Evolutionary conservation across 30 jellyfish, hydroid and myxozoan genomes (phyloP), one percentile per base, ranked within the genome.

Genomic region (Haliclystus octoradiatus): DNA sequence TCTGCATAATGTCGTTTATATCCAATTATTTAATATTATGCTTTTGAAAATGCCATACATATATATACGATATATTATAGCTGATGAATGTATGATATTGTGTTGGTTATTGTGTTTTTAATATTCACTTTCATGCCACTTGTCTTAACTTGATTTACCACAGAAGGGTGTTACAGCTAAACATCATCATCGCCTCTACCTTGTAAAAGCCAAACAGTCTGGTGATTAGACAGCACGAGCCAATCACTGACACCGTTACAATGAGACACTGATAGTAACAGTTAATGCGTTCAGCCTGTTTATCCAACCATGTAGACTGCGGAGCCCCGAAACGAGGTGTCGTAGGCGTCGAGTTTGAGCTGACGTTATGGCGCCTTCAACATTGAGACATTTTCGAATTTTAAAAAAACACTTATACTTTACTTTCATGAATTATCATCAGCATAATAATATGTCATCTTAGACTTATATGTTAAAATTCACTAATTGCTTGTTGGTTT

Each of bases 341-440:
- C 82, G 66, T 62, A 66, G 94, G 94, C 94, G 94, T 81, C 94
- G n/a, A n/a, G n/a, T n/a, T n/a, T n/a, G n/a, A n/a, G n/a, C n/a
- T n/a, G n/a, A n/a, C n/a, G n/a, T n/a, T n/a, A n/a, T n/a, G n/a
- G n/a, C n/a, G n/a, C n/a, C n/a, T n/a, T n/a, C n/a, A n/a, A n/a
- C n/a, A n/a, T n/a, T n/a, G n/a, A n/a, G n/a, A n/a, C n/a, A n/a
- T n/a, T n/a, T n/a, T n/a, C n/a, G n/a, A n/a, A n/a, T n/a, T n/a
- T n/a, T n/a, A n/a, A n/a, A n/a, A n/a, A n/a, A n/a, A n/a, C n/a
- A n/a, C n/a, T n/a, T n/a, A n/a, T n/a, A n/a, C n/a, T n/a, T n/a
- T n/a, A n/a, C n/a, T n/a, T n/a, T n/a, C n/a, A n/a, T n/a, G n/a
- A n/a, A n/a, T n/a, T n/a, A n/a, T n/a, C n/a, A n/a, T n/a, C n/a